phyloP scores from a whole-genome alignment of 2,797 vertebrate genomes.

The Mycteria americana region DNA sequence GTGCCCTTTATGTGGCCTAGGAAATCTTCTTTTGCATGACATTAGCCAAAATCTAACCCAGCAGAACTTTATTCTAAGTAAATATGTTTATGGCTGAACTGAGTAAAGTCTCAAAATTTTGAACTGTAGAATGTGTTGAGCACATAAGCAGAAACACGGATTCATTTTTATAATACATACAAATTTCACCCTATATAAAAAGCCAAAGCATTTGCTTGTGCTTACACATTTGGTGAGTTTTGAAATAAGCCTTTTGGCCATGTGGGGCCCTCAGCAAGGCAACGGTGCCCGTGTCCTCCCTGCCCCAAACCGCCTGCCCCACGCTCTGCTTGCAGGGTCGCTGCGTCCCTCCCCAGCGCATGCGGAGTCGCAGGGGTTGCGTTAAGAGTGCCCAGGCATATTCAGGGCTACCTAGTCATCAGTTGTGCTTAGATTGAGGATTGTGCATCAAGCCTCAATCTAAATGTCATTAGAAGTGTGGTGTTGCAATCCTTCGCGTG shows the following conservation, averaged over 20 bases:
- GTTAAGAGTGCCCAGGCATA: background rate
- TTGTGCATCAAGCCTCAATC: background rate
- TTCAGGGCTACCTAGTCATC: background rate
- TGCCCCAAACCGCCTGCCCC: background rate
- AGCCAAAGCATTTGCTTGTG: background rate
- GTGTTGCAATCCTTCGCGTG: background rate
- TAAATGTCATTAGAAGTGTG: background rate
- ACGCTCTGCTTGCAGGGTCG: background rate
- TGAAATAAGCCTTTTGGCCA: background rate
- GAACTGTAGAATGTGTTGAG: background rate
- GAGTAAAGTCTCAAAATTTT: background rate
- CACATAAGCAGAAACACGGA: background rate
- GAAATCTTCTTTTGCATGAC: background rate
- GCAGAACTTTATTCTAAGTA: background rate
- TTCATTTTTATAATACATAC: background rate
- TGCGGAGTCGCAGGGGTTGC: background rate
- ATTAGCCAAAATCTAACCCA: background rate
- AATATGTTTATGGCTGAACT: background rate
- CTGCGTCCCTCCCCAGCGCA: background rate
- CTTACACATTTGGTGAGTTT: background rate
- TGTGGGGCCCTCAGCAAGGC: background rate
- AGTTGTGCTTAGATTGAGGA: background rate
- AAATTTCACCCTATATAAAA: background rate
- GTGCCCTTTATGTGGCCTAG: background rate
- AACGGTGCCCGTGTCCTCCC: fast-evolving